Evolutionary conservation across 2,888 invertebrate genomes (phyloP), one percentile per base, ranked within the genome.

Genomic region (Cantharis nigra): DNA sequence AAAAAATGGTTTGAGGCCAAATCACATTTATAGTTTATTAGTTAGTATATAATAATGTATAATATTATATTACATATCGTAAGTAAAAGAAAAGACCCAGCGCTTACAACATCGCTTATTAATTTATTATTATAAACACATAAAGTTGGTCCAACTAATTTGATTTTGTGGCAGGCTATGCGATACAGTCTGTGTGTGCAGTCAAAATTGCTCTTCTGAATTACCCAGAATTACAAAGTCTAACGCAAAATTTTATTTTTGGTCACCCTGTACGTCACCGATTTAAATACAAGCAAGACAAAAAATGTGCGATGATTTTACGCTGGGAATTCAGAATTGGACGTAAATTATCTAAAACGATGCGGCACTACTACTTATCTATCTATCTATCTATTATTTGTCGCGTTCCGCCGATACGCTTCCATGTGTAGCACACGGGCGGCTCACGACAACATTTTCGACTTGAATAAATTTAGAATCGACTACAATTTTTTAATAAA

Each of bases 61-160:
- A 67, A 23, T 67, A 64, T 64, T 16, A 64, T 83, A 81, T 82
- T 85, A 85, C 78, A 33, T 80, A 81, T 76, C 72, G 67, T 75
- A 71, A 75, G 77, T 62, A 69, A 77, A 74, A 72, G 20, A 70
- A 75, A 72, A 80, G 65, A 74, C 73, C 75, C 76, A 79, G 72
- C 74, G 72, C 74, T 80, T 81, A 81, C 80, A 81, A 80, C 80
- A 81, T 81, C 75, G 82, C 82, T 83, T 84, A 83, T 82, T 85
- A 78, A 85, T 83, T 83, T 84, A 83, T 83, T 84, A 84, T 83
- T 82, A 77, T 79, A 80, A 78, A 81, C 70, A 71, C 69, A 79
- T 74, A 79, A 80, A 80, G 83, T 86, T 87, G 87, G 87, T 87
- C 87, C 87, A 86, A 85, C 86, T 86, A 85, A 86, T 83, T 84